phyloP scores from a whole-genome alignment of 2,888 invertebrate genomes.

The Apotomis capreana region DNA sequence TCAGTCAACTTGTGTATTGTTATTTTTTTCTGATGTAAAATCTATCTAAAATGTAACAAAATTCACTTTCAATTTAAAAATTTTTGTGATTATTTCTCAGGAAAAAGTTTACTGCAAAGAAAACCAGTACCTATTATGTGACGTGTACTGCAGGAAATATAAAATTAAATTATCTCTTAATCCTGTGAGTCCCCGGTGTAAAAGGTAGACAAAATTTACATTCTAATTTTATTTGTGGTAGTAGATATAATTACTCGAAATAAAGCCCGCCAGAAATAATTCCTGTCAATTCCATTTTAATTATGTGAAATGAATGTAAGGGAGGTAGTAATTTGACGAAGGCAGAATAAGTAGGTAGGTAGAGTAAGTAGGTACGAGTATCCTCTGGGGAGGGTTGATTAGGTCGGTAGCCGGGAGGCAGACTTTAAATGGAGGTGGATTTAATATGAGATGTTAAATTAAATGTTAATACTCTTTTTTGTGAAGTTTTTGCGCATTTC shows the following conservation, averaged over 20 bases:
- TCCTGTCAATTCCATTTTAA: slow-evolving; percentile 28
- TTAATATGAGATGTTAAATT: slow-evolving; percentile 7
- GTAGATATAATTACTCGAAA: not conserved
- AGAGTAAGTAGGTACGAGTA: slow-evolving; percentile 14
- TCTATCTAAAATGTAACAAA: no score
- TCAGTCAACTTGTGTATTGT: no score
- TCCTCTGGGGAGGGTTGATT: slow-evolving; percentile 30
- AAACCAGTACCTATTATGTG: no score
- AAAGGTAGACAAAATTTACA: not conserved
- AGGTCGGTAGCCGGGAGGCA: slow-evolving; percentile 23
- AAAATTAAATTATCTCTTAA: no score
- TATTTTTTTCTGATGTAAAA: no score
- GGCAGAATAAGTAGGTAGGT: slow-evolving; percentile 29
- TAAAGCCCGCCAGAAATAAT: not conserved
- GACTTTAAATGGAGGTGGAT: slow-evolving; percentile 3
- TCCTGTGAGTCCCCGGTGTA: not conserved
- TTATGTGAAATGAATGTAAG: slow-evolving; percentile 20
- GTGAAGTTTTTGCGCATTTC: not conserved
- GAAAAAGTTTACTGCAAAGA: no score
- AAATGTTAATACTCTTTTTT: not conserved
- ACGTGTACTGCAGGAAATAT: no score
- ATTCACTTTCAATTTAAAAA: no score
- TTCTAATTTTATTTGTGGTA: not conserved
- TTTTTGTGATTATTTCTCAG: no score
- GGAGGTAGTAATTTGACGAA: slow-evolving; percentile 35